Percentiles rank a stretch among this genome's conserved stretches.
These are phyloP conservation scores for Loriculus beryllinus DNA, from an alignment of 2,797 vertebrate genomes.

Conservation along the genomic window DNA sequence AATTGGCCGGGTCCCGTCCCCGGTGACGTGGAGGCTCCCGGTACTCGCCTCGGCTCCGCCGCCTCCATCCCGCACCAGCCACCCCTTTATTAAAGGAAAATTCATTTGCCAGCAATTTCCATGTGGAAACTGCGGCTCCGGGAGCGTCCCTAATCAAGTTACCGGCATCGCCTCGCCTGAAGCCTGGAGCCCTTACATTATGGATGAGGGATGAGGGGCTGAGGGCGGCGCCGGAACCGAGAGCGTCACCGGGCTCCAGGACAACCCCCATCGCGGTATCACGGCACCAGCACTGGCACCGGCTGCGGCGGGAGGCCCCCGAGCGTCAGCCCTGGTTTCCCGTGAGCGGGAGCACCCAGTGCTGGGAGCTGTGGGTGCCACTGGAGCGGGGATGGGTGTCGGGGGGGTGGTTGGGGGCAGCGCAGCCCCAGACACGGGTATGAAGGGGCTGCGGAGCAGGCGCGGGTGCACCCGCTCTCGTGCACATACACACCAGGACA, in stretches of 20 bases:
- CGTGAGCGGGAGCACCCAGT: accelerated
- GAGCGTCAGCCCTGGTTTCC: background rate
- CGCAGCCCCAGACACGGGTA: background rate
- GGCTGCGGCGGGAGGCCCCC: no score
- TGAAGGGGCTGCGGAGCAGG: accelerated
- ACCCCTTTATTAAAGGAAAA: conserved; percentile 68
- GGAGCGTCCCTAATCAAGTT: conserved; percentile 50
- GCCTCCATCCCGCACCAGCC: conserved; percentile 27
- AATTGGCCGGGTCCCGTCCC: conserved; percentile 29
- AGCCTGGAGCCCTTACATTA: conserved; percentile 43
- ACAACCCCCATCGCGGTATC: background rate
- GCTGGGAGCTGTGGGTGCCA: background rate
- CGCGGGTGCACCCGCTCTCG: no score
- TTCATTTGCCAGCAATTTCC: conserved; percentile 71
- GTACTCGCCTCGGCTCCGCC: background rate
- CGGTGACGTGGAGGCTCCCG: background rate
- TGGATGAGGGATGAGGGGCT: conserved; percentile 6
- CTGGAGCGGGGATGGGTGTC: accelerated
- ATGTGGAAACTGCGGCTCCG: background rate
- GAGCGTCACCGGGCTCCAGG: no score
- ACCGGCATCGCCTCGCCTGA: background rate
- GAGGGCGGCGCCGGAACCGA: background rate
- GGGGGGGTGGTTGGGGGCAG: no score
- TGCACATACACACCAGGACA: accelerated
- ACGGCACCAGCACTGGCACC: no score